Conservation (phyloP, 2,797 vertebrate genomes). For the Thalassophryne amazonica region DNA sequence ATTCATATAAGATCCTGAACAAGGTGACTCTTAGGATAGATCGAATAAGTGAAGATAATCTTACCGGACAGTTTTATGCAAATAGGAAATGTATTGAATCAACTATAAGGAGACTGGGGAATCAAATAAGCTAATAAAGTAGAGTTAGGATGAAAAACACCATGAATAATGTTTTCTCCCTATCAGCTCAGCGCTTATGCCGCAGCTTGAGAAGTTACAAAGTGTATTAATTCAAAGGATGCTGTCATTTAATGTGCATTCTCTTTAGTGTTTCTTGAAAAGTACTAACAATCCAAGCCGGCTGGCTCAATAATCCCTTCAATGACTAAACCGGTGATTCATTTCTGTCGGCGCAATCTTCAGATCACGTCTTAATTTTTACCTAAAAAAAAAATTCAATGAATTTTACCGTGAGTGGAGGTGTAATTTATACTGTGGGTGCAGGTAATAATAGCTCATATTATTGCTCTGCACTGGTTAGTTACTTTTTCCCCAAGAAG, state of each 20-base stretch:
- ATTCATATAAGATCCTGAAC: conserved; percentile 86
- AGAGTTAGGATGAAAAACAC: conserved; percentile 79
- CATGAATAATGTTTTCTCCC: conserved; percentile 76
- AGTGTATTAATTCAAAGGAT: conserved; percentile 76
- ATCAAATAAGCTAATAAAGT: conserved; percentile 86
- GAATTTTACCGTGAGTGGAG: conserved; percentile 10
- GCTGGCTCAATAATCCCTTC: conserved; percentile 46
- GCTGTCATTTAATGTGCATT: conserved; percentile 70
- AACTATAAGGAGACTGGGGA: conserved; percentile 82
- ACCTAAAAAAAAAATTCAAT: conserved; percentile 20
- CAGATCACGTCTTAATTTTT: conserved; percentile 41
- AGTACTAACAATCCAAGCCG: conserved; percentile 52
- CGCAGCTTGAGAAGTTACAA: conserved; percentile 69
- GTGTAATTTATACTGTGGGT: conserved; percentile 33
- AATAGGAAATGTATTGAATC: conserved; percentile 86
- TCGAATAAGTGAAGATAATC: conserved; percentile 87
- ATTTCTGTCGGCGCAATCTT: conserved; percentile 49
- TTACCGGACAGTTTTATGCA: conserved; percentile 86
- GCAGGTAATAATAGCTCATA: conserved; percentile 43
- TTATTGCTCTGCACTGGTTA: conserved; percentile 24
- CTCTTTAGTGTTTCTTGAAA: conserved; percentile 55
- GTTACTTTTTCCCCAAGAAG: conserved; percentile 23
- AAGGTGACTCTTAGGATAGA: conserved; percentile 85
- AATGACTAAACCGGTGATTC: conserved; percentile 37
- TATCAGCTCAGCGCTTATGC: conserved; percentile 65